These are phyloP conservation scores for Montipora efflorescens DNA, from an alignment of 64 coral and sea anemone species.

Conservation along the genomic window DNA sequence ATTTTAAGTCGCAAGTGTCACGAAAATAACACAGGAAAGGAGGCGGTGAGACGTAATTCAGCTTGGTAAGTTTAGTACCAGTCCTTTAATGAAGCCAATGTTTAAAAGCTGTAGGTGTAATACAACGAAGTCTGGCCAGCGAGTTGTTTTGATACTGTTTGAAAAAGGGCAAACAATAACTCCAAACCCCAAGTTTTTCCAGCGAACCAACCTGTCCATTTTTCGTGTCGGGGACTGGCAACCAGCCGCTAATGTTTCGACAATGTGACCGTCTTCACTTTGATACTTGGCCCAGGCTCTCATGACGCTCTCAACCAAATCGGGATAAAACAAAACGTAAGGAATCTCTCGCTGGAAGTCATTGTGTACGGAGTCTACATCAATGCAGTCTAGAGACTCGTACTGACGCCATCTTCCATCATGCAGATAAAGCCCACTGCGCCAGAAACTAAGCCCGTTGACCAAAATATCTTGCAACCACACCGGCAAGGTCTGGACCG, in stretches of 20 bases:
- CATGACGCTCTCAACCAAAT: constrained; percentile 76
- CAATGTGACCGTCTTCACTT: constrained; percentile 45
- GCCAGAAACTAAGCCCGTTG: constrained; percentile 84
- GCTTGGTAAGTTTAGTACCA: too few relatives aligned
- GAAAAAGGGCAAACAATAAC: too few relatives aligned
- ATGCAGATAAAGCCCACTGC: constrained; percentile 66
- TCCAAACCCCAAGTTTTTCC: too few relatives aligned
- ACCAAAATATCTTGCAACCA: constrained; percentile 77
- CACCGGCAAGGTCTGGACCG: constrained; percentile 36
- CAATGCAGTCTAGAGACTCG: constrained; percentile 81
- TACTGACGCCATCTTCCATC: constrained; percentile 83
- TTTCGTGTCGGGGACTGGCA: constrained; percentile 31
- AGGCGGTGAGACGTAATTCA: too few relatives aligned
- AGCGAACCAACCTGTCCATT: constrained; percentile 31
- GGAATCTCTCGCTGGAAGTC: constrained; percentile 82
- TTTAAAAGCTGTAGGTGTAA: too few relatives aligned
- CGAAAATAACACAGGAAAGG: too few relatives aligned
- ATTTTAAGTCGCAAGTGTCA: too few relatives aligned
- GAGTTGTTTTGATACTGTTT: too few relatives aligned
- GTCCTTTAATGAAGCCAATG: too few relatives aligned
- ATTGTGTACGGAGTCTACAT: constrained; percentile 80
- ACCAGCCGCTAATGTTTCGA: constrained; percentile 49
- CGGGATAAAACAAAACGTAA: constrained; percentile 78
- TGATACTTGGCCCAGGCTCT: constrained; percentile 71
- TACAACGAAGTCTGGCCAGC: too few relatives aligned